Conservation (phyloP, 2,797 vertebrate species). For the Hyperoplus immaculatus region DNA sequence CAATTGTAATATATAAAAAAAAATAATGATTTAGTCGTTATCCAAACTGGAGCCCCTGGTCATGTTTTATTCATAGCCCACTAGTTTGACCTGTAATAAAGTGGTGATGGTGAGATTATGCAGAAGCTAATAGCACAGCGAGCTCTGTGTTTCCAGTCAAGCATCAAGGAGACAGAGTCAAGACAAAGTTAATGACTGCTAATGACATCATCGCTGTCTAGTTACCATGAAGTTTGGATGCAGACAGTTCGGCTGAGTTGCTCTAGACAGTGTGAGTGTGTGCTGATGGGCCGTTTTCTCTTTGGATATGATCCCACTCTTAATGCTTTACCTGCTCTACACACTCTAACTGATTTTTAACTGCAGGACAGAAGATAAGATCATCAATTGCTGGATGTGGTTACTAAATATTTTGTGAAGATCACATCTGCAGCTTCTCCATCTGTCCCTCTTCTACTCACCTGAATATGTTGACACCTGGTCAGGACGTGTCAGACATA, state of each 20-base stretch:
- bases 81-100: background rate
- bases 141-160: background rate
- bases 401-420: too few species aligned
- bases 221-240: constrained; percentile 2
- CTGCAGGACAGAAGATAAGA: too few species aligned
- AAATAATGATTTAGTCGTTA: background rate
- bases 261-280: too few species aligned
- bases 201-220: constrained; percentile 10
- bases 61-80: background rate
- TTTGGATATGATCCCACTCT: too few species aligned
- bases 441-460: too few species aligned
- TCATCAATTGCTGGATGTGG: too few species aligned
- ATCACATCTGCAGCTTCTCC: too few species aligned
- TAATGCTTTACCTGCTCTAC: too few species aligned
- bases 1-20: background rate
- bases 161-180: constrained; percentile 10
- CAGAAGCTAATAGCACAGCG: background rate
- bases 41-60: background rate
- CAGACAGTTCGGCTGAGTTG: background rate
- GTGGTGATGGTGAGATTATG: background rate
- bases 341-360: too few species aligned
- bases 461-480: background rate
- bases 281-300: too few species aligned
- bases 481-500: background rate
- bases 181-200: constrained; percentile 18